A percentile compares a stretch with the other conserved stretches of the same genome.
These are phyloP conservation scores for Anarhynchus alexandrinus DNA, from an alignment of 2,113 vertebrate species.

Conservation along the genomic window DNA sequence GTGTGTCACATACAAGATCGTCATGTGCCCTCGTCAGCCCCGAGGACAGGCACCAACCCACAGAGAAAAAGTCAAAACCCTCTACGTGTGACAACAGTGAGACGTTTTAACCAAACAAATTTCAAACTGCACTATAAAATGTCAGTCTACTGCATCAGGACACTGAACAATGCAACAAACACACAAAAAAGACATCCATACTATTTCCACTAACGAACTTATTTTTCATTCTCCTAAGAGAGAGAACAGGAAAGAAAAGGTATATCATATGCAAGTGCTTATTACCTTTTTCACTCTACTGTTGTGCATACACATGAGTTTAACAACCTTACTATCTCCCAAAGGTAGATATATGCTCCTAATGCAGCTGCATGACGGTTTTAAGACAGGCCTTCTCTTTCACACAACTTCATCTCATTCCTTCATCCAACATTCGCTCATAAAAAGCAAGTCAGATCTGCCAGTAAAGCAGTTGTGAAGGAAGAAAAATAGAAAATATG, in stretches of 20 bases:
- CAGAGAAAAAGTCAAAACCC: background rate
- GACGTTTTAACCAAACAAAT: background rate
- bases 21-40: background rate
- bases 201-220: background rate
- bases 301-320: accelerated
- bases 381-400: background rate
- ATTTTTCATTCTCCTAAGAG: background rate
- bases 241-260: background rate
- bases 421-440: background rate
- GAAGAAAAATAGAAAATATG: background rate
- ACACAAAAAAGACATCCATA: no score
- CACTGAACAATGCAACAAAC: background rate
- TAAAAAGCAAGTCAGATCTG: background rate
- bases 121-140: background rate
- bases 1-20: accelerated
- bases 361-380: background rate
- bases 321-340: background rate
- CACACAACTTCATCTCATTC: background rate
- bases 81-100: accelerated
- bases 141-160: background rate
- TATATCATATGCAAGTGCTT: accelerated
- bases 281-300: background rate
- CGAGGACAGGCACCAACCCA: background rate
- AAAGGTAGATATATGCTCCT: background rate
- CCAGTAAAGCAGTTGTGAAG: background rate